phyloP scores from a whole-genome alignment of 2,888 invertebrate species.

The Pycnomerus fuliginosus region DNA sequence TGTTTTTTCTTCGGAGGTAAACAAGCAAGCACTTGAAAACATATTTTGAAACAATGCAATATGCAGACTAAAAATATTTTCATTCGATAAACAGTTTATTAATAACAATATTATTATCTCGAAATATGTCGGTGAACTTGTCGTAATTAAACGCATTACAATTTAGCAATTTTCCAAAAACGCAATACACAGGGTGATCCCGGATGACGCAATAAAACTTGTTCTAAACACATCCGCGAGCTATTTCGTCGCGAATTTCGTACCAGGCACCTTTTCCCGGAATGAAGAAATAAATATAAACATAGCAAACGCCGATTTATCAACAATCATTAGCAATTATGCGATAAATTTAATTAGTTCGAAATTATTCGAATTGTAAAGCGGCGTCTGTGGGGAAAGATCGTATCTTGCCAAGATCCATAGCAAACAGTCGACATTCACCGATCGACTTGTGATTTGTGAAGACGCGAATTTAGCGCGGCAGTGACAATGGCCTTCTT shows the following conservation, averaged over 20 bases:
- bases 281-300: not conserved
- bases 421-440: conserved; percentile 21
- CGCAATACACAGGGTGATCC: not conserved
- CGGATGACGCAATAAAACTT: not conserved
- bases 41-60: conserved; percentile 22
- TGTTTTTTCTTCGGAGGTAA: conserved; percentile 4
- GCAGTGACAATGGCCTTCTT: conserved; percentile 57
- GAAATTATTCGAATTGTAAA: conserved; percentile 5
- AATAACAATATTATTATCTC: conserved; percentile 8
- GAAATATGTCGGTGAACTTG: conserved; percentile 20
- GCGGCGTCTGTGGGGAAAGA: conserved; percentile 2
- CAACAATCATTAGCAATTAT: not conserved
- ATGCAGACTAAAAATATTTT: conserved; percentile 18
- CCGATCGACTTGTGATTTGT: conserved; percentile 22
- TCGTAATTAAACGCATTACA: not conserved
- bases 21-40: conserved; percentile 11
- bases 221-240: not conserved
- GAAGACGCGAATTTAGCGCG: conserved; percentile 17
- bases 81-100: conserved; percentile 13
- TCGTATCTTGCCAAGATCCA: conserved; percentile 14
- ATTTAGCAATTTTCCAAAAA: conserved; percentile 1
- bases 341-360: conserved; percentile 8
- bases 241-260: not conserved
- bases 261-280: not conserved
- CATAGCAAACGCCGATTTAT: not conserved